These are phyloP conservation scores for Ophthalmolycus amberensis DNA, from an alignment of 2,113 vertebrate species.

Conservation along the genomic window DNA sequence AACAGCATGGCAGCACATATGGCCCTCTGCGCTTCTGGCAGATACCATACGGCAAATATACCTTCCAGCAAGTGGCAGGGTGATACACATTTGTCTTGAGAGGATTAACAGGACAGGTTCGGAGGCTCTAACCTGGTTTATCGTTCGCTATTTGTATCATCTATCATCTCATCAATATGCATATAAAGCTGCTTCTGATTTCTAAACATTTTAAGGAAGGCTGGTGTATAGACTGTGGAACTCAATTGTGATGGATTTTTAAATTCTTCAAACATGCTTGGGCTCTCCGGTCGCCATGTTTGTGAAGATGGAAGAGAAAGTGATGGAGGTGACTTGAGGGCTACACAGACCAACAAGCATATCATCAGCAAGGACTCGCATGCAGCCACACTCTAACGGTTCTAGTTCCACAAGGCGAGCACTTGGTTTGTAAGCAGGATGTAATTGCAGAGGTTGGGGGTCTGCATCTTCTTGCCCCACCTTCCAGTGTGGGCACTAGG, in stretches of 20 bases:
- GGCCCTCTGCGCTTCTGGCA: slow-evolving; percentile 29
- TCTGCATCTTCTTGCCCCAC: neutral
- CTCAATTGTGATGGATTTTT: neutral
- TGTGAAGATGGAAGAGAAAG: neutral
- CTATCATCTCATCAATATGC: neutral
- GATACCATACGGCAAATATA: slow-evolving; percentile 9
- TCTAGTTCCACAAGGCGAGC: neutral
- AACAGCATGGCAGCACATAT: slow-evolving; percentile 47
- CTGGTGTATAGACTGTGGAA: neutral
- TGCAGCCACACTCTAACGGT: neutral
- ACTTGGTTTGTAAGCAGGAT: neutral
- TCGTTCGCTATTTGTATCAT: neutral
- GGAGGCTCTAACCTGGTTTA: neutral
- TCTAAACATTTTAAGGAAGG: neutral
- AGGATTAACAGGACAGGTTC: slow-evolving; percentile 20
- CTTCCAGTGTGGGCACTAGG: neutral
- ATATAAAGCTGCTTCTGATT: neutral
- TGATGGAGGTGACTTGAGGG: neutral
- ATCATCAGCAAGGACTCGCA: neutral
- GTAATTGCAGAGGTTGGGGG: neutral
- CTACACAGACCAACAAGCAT: neutral
- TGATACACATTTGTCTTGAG: neutral
- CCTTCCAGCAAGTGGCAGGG: slow-evolving; percentile 18
- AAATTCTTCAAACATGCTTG: neutral
- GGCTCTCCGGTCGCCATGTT: neutral